These are phyloP conservation scores for Urosaurus nigricauda DNA, from an alignment of 2,797 vertebrate genomes.

Conservation along the genomic window DNA sequence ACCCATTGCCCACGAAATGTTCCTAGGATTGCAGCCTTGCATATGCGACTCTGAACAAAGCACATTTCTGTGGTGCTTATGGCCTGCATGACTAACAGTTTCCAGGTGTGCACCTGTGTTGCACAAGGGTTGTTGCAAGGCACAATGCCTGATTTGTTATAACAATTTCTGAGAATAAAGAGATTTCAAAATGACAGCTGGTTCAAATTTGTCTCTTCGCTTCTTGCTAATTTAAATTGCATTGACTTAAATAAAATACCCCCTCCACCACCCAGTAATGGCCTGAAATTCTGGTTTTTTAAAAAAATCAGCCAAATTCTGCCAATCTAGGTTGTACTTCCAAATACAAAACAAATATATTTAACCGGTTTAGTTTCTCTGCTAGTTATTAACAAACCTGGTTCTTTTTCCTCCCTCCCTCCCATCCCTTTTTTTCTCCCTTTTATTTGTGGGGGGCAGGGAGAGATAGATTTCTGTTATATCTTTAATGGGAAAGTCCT, in stretches of 20 bases:
- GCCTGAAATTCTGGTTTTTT: conserved; percentile 11
- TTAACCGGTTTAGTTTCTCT: background rate
- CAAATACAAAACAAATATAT: background rate
- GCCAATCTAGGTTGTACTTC: background rate
- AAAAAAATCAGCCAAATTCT: conserved; percentile 9
- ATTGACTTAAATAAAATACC: background rate
- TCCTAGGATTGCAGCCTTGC: too few relatives aligned
- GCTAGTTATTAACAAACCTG: conserved; percentile 40
- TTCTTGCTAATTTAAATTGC: background rate
- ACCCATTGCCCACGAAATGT: background rate
- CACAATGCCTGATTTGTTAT: background rate
- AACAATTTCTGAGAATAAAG: too few relatives aligned
- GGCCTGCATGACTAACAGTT: too few relatives aligned
- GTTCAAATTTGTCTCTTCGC: fast-evolving
- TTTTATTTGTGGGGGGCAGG: too few relatives aligned
- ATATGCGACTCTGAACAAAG: background rate
- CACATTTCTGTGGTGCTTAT: background rate
- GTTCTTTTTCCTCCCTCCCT: background rate
- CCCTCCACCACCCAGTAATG: conserved; percentile 2
- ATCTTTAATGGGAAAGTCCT: conserved; percentile 36
- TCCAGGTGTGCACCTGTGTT: background rate
- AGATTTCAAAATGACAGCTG: background rate
- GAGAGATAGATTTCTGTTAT: background rate
- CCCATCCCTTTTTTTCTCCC: background rate
- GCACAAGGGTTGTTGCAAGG: background rate